Evolutionary conservation across 2,888 invertebrate genomes (phyloP).

Genomic region (Scaptomyza polygonia): DNA sequence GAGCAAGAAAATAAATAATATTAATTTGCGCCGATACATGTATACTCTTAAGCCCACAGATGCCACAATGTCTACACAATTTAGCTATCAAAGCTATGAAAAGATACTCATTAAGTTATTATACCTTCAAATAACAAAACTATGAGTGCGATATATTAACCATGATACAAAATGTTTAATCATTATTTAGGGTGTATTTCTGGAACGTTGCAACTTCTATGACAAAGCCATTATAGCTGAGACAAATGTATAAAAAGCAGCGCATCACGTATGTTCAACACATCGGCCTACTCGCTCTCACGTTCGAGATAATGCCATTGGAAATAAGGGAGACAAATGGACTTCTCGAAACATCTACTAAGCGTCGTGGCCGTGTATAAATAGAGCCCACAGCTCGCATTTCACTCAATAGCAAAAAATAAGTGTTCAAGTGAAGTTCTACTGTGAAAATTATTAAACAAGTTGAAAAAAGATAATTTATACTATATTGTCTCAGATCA

Average conservation of each 20-base stretch:
- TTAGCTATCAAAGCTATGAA: neutral
- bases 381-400: constrained; percentile 36
- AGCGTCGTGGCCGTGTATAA: constrained; percentile 45
- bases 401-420: constrained; percentile 48
- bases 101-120: neutral
- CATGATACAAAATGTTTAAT: neutral
- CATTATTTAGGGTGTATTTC: neutral
- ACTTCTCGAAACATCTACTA: constrained; percentile 45
- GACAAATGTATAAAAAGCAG: neutral
- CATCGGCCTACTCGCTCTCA: constrained; percentile 36
- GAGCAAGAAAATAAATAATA: neutral
- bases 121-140: neutral
- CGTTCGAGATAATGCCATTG: constrained; percentile 9
- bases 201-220: neutral
- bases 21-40: neutral
- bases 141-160: neutral
- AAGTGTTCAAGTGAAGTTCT: constrained; percentile 63
- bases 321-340: constrained; percentile 35
- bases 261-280: constrained; percentile 11
- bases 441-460: constrained; percentile 27
- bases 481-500: constrained; percentile 4
- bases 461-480: constrained; percentile 20
- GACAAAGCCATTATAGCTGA: neutral
- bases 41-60: neutral
- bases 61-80: neutral